A percentile compares a stretch with the other conserved stretches of the same genome.
These are phyloP conservation scores for Bombus ignitus DNA, from an alignment of 1,140 invertebrate species.

Conservation along the genomic window DNA sequence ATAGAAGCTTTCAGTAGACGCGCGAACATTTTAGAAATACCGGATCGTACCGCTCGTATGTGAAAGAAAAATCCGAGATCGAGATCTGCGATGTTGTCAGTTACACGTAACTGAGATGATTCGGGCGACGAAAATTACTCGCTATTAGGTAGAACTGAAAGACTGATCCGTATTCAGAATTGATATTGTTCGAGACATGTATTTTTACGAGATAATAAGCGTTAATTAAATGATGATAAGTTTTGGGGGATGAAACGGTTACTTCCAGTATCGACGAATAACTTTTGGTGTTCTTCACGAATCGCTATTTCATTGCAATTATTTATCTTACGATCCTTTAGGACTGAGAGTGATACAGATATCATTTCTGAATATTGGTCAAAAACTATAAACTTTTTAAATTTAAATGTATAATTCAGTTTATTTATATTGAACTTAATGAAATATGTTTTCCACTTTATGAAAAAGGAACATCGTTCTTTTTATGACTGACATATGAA, in stretches of 20 bases:
- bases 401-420: background rate
- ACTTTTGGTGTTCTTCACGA: background rate
- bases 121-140: background rate
- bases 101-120: background rate
- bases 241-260: background rate
- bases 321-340: background rate
- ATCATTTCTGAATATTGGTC: conserved; percentile 30
- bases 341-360: background rate
- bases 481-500: background rate
- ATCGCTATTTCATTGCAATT: background rate
- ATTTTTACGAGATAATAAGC: background rate
- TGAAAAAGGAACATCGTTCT: too few relatives aligned
- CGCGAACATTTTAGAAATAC: conserved; percentile 5
- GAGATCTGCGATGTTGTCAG: background rate
- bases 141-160: background rate
- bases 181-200: background rate
- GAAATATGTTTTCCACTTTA: background rate
- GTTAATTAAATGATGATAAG: background rate
- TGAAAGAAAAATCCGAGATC: background rate
- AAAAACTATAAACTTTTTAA: background rate
- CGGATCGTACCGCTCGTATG: background rate
- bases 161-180: conserved; percentile 37
- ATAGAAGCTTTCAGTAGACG: conserved; percentile 17
- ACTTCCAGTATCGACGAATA: background rate
- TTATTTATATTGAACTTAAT: background rate